A percentile compares a stretch with the other conserved stretches of the same genome.
Evolutionary conservation across 2,113 vertebrate genomes (phyloP).

Genomic region (Lagenorhynchus albirostris): DNA sequence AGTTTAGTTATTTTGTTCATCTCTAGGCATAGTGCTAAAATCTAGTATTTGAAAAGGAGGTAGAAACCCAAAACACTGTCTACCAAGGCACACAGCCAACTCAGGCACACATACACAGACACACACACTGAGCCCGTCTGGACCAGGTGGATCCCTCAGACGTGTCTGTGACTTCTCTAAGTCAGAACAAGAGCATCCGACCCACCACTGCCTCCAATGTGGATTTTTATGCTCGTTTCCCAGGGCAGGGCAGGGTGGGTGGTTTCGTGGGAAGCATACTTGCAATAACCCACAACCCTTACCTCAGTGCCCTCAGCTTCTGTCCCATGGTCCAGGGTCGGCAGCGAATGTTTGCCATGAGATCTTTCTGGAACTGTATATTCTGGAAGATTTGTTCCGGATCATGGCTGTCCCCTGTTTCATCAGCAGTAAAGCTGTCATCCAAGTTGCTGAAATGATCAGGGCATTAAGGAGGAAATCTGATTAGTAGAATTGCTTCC

Average conservation of each 20-base stretch:
- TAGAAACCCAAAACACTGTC: not conserved
- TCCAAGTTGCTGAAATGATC: constrained; percentile 86
- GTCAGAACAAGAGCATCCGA: not conserved
- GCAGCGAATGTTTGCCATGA: constrained; percentile 93
- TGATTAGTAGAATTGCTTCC: constrained; percentile 29
- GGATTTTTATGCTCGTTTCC: fast-evolving
- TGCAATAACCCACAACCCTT: not conserved
- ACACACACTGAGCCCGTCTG: not conserved
- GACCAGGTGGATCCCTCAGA: not conserved
- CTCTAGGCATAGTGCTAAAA: not conserved
- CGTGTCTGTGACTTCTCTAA: not conserved
- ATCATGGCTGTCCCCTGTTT: constrained; percentile 89
- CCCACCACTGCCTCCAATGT: fast-evolving
- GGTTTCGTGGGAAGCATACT: fast-evolving
- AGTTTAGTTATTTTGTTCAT: not conserved
- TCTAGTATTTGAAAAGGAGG: not conserved
- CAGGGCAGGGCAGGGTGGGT: not conserved
- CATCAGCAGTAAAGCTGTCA: constrained; percentile 86
- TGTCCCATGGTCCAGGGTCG: constrained; percentile 96
- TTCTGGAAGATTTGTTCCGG: constrained; percentile 98
- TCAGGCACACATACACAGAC: not conserved
- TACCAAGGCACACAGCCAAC: not conserved
- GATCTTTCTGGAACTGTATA: constrained; percentile 97
- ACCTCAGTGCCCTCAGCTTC: constrained; percentile 94
- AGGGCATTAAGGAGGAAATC: not conserved